Evolutionary conservation across 2,113 vertebrate genomes (phyloP), one percentile per base, ranked within the genome.

Genomic region (Pomatostomus ruficeps): DNA sequence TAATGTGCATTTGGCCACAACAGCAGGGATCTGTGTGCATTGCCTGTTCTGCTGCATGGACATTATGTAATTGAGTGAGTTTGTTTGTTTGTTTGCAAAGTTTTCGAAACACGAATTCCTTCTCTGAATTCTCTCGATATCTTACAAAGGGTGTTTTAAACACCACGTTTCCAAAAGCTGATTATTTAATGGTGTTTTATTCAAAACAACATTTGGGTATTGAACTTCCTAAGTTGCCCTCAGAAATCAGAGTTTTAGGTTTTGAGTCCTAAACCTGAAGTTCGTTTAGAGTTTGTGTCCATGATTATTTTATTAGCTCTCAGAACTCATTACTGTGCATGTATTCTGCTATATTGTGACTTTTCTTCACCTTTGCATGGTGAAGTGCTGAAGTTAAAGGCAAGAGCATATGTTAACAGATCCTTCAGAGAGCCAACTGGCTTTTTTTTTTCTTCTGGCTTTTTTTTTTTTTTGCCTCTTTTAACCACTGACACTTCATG

Each of bases 381-480:
- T 61, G 24, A 42, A 78, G 49, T 21, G 11, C 22, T 88, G 35
- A 70, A 76, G 11, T 58, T 67, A 43, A 76, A 67, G 49, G 36
- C 11, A 57, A 77, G 33, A 21, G 4, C 7, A 15, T 35, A 29
- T 19, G 7, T 3, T 42, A 51, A 42, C 29, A 31, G 59, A 17
- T n/a, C 71, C 25, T 74, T 86, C 17, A 51, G 71, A 54, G 8
- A 8, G 11, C 9, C 10, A 40, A 59, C 45, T 18, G 4, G 6
- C 0, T 5, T 3, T 31, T 12, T 16, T 10, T 22, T 7, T 2
- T 24, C 2, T 6, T 35, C 26, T 26, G 17, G 10, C 7, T 29
- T 3, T 33, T 36, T 12, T 2, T 7, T 8, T 24, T 3, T 6
- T 35, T 33, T 26, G 17, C 11, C 7, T 29, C 3, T 33, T 36